Base-by-base conservation (phyloP, 2,888 invertebrate species). In the Pristionchus exspectatus region DNA sequence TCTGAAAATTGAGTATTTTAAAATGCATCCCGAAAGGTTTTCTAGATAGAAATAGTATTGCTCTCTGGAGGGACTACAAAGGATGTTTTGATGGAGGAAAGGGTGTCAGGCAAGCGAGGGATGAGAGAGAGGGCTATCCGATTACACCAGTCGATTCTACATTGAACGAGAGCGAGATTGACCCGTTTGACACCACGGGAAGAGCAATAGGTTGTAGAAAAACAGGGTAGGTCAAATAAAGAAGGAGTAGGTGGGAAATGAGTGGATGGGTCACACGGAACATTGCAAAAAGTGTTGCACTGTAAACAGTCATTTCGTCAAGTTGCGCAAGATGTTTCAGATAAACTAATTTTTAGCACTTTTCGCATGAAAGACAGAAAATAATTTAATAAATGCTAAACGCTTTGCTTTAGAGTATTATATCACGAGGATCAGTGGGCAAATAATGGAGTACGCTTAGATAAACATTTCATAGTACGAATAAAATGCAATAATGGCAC, bases 91-190 rank as follows among this genome's bases (percentile, higher is more conserved):
- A 54, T 56, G 84, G 16, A 56, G 54, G 18, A 24, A 30, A 27
- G 56, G 30, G 54, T 56, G 84, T 56, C 56, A 84, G 44, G 84
- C 27, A 56, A 44, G 50, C 4, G 50, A 81, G 84, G 56, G 56
- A 56, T 9, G n/a, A 56, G 30, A 54, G 54, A 50, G 83, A 56
- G 56, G 30, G 33, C 21, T 54, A 54, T 84, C 56, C 30, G 9
- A 84, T 56, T 56, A 24, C 84, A 59, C 84, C 84, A 59, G 56
- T 54, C 84, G 84, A 59, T 84, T 30, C 84, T 81, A 81, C 77
- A 77, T 84, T 59, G 84, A 30, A 84, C 56, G 27, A 18, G 69
- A 69, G 44, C 33, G 77, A 50, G 44, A 77, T 77, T 77, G 77
- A 77, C 77, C 72, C 44, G 77, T n/a, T 50, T 44, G 44, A 77